phyloP scores from a whole-genome alignment of 2,797 vertebrate genomes.

The Pampus argenteus region DNA sequence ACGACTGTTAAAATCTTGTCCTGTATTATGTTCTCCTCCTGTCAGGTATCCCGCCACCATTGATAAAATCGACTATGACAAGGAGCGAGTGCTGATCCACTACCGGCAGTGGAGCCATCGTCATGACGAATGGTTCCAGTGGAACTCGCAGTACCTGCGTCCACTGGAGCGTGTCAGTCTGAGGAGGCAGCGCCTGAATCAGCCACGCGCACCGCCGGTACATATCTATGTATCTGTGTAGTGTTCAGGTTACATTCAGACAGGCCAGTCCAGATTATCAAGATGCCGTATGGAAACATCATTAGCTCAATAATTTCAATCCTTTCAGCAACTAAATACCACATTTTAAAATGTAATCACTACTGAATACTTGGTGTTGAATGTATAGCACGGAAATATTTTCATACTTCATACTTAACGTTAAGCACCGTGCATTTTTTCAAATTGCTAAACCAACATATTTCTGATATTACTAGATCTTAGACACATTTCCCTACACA shows the following conservation, averaged over 20 bases:
- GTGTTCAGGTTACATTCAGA: background rate
- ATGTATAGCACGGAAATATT: too few species aligned
- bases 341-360: too few species aligned
- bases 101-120: constrained; percentile 95
- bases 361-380: too few species aligned
- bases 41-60: constrained; percentile 91
- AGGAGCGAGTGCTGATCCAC: constrained; percentile 91
- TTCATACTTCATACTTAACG: too few species aligned
- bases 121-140: constrained; percentile 94
- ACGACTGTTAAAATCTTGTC: background rate
- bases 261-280: background rate
- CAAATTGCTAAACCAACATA: too few species aligned
- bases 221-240: background rate
- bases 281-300: too few species aligned
- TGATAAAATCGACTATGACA: constrained; percentile 93
- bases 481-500: too few species aligned
- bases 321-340: too few species aligned
- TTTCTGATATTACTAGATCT: too few species aligned
- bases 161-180: constrained; percentile 92
- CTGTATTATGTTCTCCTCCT: background rate
- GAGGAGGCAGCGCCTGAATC: constrained; percentile 77
- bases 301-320: too few species aligned
- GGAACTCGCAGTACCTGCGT: constrained; percentile 91
- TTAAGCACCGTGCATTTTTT: too few species aligned
- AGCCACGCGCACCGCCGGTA: constrained; percentile 50